phyloP scores from a whole-genome alignment of 2,888 invertebrate genomes.

The Spodoptera littoralis region DNA sequence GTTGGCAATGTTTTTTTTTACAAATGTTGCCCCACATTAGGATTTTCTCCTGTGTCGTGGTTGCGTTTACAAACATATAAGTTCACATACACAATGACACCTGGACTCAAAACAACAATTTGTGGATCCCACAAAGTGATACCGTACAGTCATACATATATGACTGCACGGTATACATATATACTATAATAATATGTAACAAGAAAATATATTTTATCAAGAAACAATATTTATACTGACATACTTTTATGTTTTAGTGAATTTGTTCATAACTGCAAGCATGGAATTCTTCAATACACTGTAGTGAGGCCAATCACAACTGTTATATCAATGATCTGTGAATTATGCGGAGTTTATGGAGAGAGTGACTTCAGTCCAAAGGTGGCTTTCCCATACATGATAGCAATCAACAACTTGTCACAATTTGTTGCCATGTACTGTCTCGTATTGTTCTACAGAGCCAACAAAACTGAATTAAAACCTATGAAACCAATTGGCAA shows the following conservation, averaged over 20 bases:
- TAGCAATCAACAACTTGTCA: slow-evolving; percentile 96
- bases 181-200: too few species aligned
- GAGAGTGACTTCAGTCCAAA: slow-evolving; percentile 96
- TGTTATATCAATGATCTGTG: slow-evolving; percentile 96
- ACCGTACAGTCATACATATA: too few species aligned
- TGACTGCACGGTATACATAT: too few species aligned
- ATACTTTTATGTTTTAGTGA: slow-evolving; percentile 88
- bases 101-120: too few species aligned
- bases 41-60: too few species aligned
- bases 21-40: too few species aligned
- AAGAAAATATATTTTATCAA: slow-evolving; percentile 1
- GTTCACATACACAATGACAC: too few species aligned
- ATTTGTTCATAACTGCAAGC: slow-evolving; percentile 98
- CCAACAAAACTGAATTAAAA: slow-evolving; percentile 94
- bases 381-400: slow-evolving; percentile 96
- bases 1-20: too few species aligned
- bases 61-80: too few species aligned
- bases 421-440: slow-evolving; percentile 99
- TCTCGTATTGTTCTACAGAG: slow-evolving; percentile 97
- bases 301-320: slow-evolving; percentile 97
- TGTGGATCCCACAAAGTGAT: too few species aligned
- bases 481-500: slow-evolving; percentile 98
- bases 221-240: not conserved
- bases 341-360: slow-evolving; percentile 94
- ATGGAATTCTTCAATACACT: slow-evolving; percentile 98